Evolutionary conservation across 1,140 invertebrate species (phyloP).

Genomic region (Dendroctonus valens): DNA sequence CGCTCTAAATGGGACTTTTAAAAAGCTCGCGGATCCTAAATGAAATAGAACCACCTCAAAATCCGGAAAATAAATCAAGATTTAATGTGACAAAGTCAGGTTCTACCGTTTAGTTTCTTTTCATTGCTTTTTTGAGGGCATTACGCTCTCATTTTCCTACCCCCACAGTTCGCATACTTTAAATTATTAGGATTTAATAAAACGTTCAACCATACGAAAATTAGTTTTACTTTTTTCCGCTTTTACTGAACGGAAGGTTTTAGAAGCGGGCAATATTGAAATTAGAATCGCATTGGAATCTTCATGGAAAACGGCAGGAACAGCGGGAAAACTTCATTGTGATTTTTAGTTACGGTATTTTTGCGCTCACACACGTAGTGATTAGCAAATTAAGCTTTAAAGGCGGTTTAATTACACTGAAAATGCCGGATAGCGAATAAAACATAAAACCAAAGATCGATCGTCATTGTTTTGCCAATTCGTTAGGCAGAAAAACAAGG

Average conservation of each 20-base stretch:
- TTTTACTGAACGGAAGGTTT: no score
- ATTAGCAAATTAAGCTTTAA: no score
- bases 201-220: conserved; percentile 14
- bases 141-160: conserved; percentile 11
- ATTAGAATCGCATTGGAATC: neutral
- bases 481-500: no score
- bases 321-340: no score
- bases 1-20: conserved; percentile 9
- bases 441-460: no score
- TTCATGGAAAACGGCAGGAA: no score
- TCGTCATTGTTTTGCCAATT: no score
- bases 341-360: no score
- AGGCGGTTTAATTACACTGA: no score
- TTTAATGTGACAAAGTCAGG: conserved; percentile 32
- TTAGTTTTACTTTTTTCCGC: conserved; percentile 6
- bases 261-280: no score
- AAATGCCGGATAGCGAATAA: no score
- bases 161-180: conserved; percentile 9
- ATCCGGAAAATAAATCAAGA: conserved; percentile 28
- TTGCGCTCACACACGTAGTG: no score
- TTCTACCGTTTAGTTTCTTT: conserved; percentile 24
- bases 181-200: conserved; percentile 22
- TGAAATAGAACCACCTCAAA: conserved; percentile 24
- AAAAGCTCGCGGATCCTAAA: conserved; percentile 14
- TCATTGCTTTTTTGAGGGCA: conserved; percentile 9